Conservation (phyloP, 2,797 vertebrate species). For the Anableps anableps region DNA sequence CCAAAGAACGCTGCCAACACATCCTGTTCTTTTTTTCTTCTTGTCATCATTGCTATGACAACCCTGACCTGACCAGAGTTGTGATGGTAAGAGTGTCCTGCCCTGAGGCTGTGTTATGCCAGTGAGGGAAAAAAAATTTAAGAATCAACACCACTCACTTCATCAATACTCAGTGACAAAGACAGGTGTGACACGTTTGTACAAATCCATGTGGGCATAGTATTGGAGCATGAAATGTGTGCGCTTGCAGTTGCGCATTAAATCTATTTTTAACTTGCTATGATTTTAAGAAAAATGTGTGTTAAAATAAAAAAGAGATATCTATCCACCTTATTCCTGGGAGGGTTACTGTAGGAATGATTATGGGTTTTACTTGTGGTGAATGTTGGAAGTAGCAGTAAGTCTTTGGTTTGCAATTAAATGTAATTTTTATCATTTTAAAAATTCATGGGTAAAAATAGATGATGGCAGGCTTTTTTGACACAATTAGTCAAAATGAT, state of each 20-base stretch:
- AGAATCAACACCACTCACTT: slow-evolving; percentile 12
- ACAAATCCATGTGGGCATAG: background rate
- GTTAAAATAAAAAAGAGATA: background rate
- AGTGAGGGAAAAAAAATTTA: slow-evolving; percentile 11
- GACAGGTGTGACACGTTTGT: background rate
- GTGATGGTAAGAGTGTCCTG: slow-evolving; percentile 22
- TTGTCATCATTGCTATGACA: slow-evolving; percentile 58
- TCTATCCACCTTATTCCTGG: too few relatives aligned
- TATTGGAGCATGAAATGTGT: background rate
- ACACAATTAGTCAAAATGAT: too few relatives aligned
- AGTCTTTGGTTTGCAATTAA: too few relatives aligned
- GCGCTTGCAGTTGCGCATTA: background rate
- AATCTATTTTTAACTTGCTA: background rate
- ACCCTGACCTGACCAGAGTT: slow-evolving; percentile 51
- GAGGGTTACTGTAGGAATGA: too few relatives aligned
- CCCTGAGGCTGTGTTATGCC: slow-evolving; percentile 27
- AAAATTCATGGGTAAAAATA: too few relatives aligned
- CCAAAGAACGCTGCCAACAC: slow-evolving; percentile 39
- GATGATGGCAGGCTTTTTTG: too few relatives aligned
- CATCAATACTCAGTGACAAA: slow-evolving; percentile 14
- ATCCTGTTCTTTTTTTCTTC: slow-evolving; percentile 42
- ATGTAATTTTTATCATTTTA: too few relatives aligned
- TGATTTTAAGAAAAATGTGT: slow-evolving; percentile 3
- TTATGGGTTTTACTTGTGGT: too few relatives aligned
- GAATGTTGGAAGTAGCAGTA: too few relatives aligned